Evolutionary conservation across 2,888 invertebrate species (phyloP).

Genomic region (Tiliacea aurago): DNA sequence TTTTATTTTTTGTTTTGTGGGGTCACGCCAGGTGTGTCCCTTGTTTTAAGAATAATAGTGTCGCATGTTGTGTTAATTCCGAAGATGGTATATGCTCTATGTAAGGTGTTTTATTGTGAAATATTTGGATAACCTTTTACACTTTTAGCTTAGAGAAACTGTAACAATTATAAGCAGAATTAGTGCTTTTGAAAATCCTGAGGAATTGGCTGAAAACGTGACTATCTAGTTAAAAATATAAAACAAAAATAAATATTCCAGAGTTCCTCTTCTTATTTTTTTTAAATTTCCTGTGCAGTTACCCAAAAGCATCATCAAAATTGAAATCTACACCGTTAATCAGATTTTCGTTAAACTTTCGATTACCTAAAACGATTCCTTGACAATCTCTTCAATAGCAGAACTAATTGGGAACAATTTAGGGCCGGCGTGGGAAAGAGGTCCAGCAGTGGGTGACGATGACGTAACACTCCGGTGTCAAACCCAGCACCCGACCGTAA

Average conservation of each 20-base stretch:
- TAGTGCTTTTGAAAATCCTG: neutral
- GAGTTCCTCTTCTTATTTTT: neutral
- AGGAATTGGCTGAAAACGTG: neutral
- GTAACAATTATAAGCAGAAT: neutral
- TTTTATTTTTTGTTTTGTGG: neutral
- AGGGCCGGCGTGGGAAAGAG: slow-evolving; percentile 63
- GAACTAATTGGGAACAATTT: slow-evolving; percentile 48
- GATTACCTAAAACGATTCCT: slow-evolving; percentile 16
- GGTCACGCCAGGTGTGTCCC: neutral
- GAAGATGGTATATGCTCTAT: too few relatives aligned
- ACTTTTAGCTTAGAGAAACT: neutral
- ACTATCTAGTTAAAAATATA: neutral
- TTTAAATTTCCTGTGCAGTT: neutral
- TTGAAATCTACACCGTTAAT: neutral
- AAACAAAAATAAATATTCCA: neutral
- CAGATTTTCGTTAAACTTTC: slow-evolving; percentile 1
- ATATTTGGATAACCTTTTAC: neutral
- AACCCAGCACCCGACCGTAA: slow-evolving; percentile 53
- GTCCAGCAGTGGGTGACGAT: slow-evolving; percentile 59
- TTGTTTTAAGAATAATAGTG: neutral
- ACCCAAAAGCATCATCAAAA: neutral
- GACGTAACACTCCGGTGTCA: slow-evolving; percentile 60
- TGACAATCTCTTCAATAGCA: slow-evolving; percentile 15
- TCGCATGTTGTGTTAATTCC: neutral
- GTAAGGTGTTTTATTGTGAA: neutral